Evolutionary conservation across 1,140 invertebrate genomes (phyloP).

Genomic region (Hypsibius dujardini): DNA sequence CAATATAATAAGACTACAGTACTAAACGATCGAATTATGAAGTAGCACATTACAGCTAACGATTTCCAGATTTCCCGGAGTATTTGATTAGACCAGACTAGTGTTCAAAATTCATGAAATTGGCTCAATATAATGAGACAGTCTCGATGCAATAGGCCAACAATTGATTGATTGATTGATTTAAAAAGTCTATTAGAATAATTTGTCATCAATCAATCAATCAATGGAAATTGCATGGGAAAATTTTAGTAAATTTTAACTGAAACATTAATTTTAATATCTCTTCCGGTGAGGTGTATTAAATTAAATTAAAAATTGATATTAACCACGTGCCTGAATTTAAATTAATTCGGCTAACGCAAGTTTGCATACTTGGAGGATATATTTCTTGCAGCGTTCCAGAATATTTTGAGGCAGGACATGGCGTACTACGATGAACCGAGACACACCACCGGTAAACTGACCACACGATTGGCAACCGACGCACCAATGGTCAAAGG

Average conservation of each 20-base stretch:
- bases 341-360: background rate
- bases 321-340: constrained; percentile 31
- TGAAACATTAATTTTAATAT: too few relatives aligned
- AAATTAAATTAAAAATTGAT: constrained; percentile 29
- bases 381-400: constrained; percentile 30
- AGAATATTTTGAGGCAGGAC: constrained; percentile 37
- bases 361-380: constrained; percentile 21
- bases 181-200: constrained; percentile 25
- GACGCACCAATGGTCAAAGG: constrained; percentile 39
- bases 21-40: too few relatives aligned
- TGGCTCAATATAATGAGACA: too few relatives aligned
- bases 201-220: too few relatives aligned
- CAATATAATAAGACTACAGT: constrained; percentile 22
- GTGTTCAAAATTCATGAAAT: too few relatives aligned
- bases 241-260: too few relatives aligned
- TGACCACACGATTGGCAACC: constrained; percentile 37
- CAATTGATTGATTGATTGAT: constrained; percentile 23
- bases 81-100: too few relatives aligned
- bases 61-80: too few relatives aligned
- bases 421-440: constrained; percentile 39
- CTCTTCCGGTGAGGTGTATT: too few relatives aligned
- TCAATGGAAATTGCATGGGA: too few relatives aligned
- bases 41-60: too few relatives aligned
- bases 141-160: too few relatives aligned
- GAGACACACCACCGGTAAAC: constrained; percentile 37